Evolutionary conservation across 1,140 invertebrate genomes (phyloP), one percentile per base, ranked within the genome.

Genomic region (Diachasma alloeum): DNA sequence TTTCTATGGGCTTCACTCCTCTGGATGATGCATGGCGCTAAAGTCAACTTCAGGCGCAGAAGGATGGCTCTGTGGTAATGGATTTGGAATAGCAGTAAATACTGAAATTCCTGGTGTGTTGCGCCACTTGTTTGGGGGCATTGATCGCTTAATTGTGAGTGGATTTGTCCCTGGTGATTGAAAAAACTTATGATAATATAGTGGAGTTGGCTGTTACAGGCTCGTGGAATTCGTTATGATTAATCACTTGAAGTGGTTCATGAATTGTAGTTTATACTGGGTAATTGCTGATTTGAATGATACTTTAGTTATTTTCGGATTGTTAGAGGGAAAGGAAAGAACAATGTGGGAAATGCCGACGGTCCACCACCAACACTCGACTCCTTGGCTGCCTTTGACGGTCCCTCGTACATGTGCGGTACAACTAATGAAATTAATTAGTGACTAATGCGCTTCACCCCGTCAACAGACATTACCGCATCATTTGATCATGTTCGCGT

Each of bases 31-130:
- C 83, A 85, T 85, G 70, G 80, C 82, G 59, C 71, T 78, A 78
- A 78, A 81, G 84, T 84, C 84, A 81, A 85, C 81, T 85, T 82
- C 82, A 79, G 83, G 82, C 80, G 81, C 81, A 82, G 80, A 83
- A 80, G 76, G 78, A 84, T 82, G 81, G 78, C 77, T 81, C 68
- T 68, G 68, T 77, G 77, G 81, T 82, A 83, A 84, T 84, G 83
- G 83, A 83, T 83, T 83, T 78, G 72, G 76, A 84, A 83, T 81
- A 79, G 79, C 78, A 80, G 82, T 81, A 82, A 83, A 84, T 83
- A 83, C 83, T 81, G 48, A 48, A 37, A 56, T 68, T 39, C 66
- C 26, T 1, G 63, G 22, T 19, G 22, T 19, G 17, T 59, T 13
- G 17, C 19, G 9, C 17, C 8, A 59, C 2, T n/a, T 59, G 22